phyloP scores from a whole-genome alignment of 2,888 invertebrate genomes.

The Melanophora roralis region DNA sequence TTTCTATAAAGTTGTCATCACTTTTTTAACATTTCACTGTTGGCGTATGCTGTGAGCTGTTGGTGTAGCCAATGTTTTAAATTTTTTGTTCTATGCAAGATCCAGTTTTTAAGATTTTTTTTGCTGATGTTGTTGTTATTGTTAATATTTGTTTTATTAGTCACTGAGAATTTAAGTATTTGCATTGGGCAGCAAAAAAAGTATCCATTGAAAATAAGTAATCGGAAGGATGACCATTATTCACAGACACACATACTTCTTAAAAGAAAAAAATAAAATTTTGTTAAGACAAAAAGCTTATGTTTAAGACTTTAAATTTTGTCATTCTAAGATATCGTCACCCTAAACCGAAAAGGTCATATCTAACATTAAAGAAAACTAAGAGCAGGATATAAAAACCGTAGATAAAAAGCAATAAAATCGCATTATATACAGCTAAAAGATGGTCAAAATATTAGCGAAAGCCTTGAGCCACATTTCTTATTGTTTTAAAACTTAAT shows the following conservation, averaged over 20 bases:
- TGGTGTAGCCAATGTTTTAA: background rate
- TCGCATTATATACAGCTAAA: too few relatives aligned
- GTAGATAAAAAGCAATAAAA: too few relatives aligned
- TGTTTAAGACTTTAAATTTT: too few relatives aligned
- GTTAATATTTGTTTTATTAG: slow-evolving; percentile 39
- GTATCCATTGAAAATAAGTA: background rate
- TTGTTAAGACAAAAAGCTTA: too few relatives aligned
- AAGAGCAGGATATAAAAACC: too few relatives aligned
- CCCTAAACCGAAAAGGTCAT: too few relatives aligned
- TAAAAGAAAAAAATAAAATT: background rate
- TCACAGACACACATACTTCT: slow-evolving; percentile 25
- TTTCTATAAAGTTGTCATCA: background rate
- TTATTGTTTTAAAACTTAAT: too few relatives aligned
- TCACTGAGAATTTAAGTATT: slow-evolving; percentile 17
- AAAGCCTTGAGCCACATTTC: too few relatives aligned
- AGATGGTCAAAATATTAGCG: too few relatives aligned
- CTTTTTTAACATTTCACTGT: slow-evolving; percentile 5
- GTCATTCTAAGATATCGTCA: too few relatives aligned
- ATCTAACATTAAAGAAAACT: too few relatives aligned
- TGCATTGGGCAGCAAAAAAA: background rate
- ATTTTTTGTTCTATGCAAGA: slow-evolving; percentile 31
- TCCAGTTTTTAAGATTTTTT: slow-evolving; percentile 48
- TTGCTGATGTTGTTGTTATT: slow-evolving; percentile 9
- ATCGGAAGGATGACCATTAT: too few relatives aligned
- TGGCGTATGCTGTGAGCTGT: slow-evolving; percentile 9